phyloP scores from a whole-genome alignment of 2,797 vertebrate species.

The Schizopygopsis pylzovi region DNA sequence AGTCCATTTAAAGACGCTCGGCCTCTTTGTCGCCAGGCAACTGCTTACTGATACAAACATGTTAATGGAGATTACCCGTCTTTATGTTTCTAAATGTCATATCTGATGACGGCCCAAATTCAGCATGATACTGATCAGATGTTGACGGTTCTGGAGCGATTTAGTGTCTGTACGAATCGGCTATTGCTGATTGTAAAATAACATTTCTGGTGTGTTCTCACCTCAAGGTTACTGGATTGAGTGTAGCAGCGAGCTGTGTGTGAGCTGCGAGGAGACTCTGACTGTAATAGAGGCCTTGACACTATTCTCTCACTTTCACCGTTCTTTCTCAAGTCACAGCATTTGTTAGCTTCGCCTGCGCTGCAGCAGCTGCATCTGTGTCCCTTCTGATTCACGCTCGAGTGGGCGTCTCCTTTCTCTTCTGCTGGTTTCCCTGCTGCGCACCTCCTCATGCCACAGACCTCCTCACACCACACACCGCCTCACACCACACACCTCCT shows the following conservation, averaged over 20 bases:
- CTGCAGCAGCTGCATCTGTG: not conserved
- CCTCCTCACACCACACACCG: fast-evolving
- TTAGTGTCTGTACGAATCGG: not conserved
- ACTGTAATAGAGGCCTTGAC: not conserved
- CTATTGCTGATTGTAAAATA: not conserved
- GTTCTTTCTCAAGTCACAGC: not conserved
- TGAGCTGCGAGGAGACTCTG: not conserved
- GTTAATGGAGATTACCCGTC: slow-evolving; percentile 14
- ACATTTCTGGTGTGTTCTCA: not conserved
- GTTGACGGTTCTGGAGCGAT: not conserved
- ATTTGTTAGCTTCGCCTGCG: not conserved
- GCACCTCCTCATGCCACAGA: too few relatives aligned
- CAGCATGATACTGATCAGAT: slow-evolving; percentile 17
- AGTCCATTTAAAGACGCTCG: not conserved
- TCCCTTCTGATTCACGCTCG: slow-evolving; percentile 13
- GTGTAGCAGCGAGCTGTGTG: not conserved
- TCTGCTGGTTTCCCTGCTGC: not conserved
- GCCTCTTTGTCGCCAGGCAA: slow-evolving; percentile 40
- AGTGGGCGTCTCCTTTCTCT: slow-evolving; percentile 34
- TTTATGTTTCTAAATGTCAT: slow-evolving; percentile 31
- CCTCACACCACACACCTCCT: too few relatives aligned
- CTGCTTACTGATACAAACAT: slow-evolving; percentile 17
- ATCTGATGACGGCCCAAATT: not conserved
- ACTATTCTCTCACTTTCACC: not conserved
- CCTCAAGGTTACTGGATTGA: not conserved